phyloP scores from a whole-genome alignment of 2,113 vertebrate genomes.

The Ramphastos sulfuratus region DNA sequence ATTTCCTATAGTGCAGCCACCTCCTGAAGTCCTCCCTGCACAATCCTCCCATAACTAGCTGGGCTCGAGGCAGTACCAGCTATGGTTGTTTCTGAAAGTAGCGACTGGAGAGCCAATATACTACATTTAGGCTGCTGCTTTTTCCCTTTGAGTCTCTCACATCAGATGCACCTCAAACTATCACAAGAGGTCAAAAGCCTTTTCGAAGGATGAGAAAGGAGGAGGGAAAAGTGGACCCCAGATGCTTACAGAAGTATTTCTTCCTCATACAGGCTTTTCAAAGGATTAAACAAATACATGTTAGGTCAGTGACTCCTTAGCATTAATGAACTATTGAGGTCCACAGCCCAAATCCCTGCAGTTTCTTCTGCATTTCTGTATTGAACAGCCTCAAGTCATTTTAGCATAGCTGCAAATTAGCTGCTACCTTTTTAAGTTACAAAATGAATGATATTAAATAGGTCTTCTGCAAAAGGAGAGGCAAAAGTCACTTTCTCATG shows the following conservation, averaged over 20 bases:
- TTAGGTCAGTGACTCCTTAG: background rate
- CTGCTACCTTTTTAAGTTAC: background rate
- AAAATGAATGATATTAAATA: background rate
- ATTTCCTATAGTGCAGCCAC: background rate
- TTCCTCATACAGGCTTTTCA: background rate
- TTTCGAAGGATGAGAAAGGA: rapidly evolving
- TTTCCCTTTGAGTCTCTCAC: background rate
- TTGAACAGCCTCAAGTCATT: background rate
- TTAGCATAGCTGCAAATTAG: background rate
- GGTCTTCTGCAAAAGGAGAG: background rate
- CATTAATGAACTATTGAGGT: background rate
- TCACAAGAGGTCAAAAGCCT: rapidly evolving
- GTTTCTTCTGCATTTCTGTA: background rate
- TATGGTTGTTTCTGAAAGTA: background rate
- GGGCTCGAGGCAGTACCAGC: background rate
- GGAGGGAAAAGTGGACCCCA: background rate
- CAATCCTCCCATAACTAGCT: background rate
- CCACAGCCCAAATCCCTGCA: background rate
- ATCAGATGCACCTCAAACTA: background rate
- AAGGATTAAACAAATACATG: background rate
- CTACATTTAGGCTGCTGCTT: background rate
- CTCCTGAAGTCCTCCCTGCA: background rate
- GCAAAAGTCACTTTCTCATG: background rate
- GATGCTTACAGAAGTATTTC: background rate
- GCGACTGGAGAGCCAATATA: background rate